Conservation (phyloP, 2,113 vertebrate genomes). For the Carassius gibelio region DNA sequence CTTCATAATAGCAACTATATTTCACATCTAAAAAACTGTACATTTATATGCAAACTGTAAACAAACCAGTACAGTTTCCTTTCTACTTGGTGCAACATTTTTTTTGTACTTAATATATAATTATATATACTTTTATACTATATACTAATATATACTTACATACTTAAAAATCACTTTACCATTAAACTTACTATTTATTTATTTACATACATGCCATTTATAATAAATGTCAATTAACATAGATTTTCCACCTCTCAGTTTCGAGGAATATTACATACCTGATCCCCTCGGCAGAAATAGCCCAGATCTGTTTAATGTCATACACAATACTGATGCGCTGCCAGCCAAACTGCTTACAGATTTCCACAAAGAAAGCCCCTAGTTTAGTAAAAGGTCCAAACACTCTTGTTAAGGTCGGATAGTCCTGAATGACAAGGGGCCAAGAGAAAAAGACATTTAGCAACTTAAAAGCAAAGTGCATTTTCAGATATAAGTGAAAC, state of each 20-base stretch:
- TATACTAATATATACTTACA: too few relatives aligned
- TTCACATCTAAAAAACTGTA: not conserved
- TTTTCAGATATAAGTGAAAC: not conserved
- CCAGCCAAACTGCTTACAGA: conserved; percentile 62
- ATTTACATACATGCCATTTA: not conserved
- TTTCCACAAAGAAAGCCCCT: conserved; percentile 61
- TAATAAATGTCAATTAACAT: not conserved
- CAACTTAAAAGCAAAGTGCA: not conserved
- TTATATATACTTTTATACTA: too few relatives aligned
- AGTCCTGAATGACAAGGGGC: conserved; percentile 40
- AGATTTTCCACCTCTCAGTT: not conserved
- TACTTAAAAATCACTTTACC: not conserved
- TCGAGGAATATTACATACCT: conserved; percentile 24
- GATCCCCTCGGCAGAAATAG: conserved; percentile 56
- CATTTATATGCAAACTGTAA: too few relatives aligned
- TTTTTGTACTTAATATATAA: too few relatives aligned
- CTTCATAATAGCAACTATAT: not conserved
- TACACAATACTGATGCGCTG: conserved; percentile 54
- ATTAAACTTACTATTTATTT: not conserved
- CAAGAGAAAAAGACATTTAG: not conserved
- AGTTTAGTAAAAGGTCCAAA: conserved; percentile 62
- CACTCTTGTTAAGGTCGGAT: conserved; percentile 60
- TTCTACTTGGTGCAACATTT: too few relatives aligned
- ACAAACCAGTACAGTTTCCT: too few relatives aligned
- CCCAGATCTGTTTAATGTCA: conserved; percentile 39